phyloP scores from a whole-genome alignment of 2,797 vertebrate species.

The Schizothorax lantsangensis region DNA sequence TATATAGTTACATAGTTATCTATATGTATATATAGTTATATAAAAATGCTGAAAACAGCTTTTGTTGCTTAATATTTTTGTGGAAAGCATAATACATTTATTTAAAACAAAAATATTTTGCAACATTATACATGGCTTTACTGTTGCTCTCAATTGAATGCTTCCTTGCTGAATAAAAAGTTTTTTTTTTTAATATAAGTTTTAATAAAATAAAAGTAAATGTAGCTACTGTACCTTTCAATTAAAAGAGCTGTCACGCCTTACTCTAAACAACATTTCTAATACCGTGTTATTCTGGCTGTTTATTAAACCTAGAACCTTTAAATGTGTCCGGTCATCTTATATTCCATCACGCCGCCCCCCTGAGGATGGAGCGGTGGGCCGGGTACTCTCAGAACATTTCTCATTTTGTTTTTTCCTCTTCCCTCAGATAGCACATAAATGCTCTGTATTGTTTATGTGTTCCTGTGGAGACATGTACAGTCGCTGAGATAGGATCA shows the following conservation, averaged over 20 bases:
- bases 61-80: no score
- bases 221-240: neutral
- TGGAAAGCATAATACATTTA: no score
- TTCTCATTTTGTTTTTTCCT: constrained; percentile 57
- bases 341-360: constrained; percentile 10
- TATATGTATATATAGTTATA: no score
- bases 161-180: no score
- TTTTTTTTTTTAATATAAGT: no score
- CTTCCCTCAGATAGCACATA: constrained; percentile 62
- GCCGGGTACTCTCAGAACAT: constrained; percentile 49
- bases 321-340: constrained; percentile 36
- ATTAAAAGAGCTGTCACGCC: neutral
- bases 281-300: neutral
- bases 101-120: no score
- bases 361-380: constrained; percentile 34
- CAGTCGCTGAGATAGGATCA: constrained; percentile 74
- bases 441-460: constrained; percentile 68
- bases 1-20: no score
- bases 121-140: no score
- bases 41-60: no score
- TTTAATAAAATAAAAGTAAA: no score
- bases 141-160: no score
- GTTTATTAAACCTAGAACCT: neutral
- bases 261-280: neutral
- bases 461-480: constrained; percentile 78